phyloP scores from a whole-genome alignment of 1,140 invertebrate species.

The Aporrectodea caliginosa region DNA sequence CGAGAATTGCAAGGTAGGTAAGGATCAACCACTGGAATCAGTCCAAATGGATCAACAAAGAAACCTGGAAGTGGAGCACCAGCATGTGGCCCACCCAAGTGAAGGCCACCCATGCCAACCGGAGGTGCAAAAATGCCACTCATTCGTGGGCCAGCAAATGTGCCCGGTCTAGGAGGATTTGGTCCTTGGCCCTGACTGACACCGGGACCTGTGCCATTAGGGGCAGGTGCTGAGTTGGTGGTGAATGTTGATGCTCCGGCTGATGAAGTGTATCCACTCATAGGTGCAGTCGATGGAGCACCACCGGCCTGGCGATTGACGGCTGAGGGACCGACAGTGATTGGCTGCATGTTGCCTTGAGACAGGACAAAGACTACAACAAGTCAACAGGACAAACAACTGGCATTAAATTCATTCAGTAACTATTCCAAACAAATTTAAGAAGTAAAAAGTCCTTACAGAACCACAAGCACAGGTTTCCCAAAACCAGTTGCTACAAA shows the following conservation, averaged over 20 bases:
- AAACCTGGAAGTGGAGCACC: neutral
- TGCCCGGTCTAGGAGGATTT: neutral
- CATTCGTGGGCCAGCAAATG: constrained; percentile 7
- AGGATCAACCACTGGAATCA: constrained; percentile 59
- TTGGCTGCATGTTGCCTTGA: constrained; percentile 20
- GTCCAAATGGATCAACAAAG: constrained; percentile 4
- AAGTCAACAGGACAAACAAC: too few relatives aligned
- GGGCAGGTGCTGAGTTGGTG: neutral
- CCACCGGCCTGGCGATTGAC: neutral
- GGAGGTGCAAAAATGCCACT: neutral
- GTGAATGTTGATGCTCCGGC: neutral
- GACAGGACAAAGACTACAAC: constrained; percentile 14
- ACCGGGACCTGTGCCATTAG: neutral
- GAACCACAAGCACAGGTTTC: too few relatives aligned
- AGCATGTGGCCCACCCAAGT: neutral
- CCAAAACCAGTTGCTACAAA: too few relatives aligned
- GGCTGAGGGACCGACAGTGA: constrained; percentile 32
- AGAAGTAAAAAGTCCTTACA: too few relatives aligned
- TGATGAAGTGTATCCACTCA: neutral
- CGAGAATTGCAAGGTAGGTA: constrained; percentile 68
- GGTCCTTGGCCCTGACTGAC: neutral
- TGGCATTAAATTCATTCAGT: too few relatives aligned
- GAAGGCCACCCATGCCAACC: neutral
- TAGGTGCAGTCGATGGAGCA: constrained; percentile 5
- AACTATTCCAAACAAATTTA: too few relatives aligned